phyloP scores from a whole-genome alignment of 1,140 invertebrate species.

The Ericerus pela region DNA sequence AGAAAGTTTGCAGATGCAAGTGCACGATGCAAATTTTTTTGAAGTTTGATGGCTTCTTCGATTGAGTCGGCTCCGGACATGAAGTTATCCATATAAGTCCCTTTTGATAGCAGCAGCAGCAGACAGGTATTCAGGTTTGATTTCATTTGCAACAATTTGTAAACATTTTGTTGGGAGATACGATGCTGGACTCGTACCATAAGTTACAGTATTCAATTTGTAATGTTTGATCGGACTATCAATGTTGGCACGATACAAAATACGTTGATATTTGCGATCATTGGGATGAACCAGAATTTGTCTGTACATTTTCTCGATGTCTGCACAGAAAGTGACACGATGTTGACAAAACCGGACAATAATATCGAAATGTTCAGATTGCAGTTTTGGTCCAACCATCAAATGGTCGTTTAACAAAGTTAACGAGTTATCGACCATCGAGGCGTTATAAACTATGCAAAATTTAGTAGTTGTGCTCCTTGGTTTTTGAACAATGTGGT shows the following conservation, averaged over 20 bases:
- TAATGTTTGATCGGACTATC: constrained; percentile 22
- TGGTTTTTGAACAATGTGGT: constrained; percentile 13
- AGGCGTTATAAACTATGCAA: constrained; percentile 30
- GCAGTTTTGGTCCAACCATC: constrained; percentile 20
- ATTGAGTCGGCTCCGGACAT: not conserved
- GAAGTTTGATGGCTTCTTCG: not conserved
- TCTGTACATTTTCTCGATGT: constrained; percentile 32
- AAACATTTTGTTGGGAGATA: constrained; percentile 28
- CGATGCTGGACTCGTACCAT: constrained; percentile 27
- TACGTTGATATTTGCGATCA: constrained; percentile 24
- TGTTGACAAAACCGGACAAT: constrained; percentile 26
- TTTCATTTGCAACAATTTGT: constrained; percentile 26
- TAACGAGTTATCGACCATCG: constrained; percentile 19
- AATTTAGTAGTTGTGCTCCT: constrained; percentile 20
- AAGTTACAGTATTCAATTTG: constrained; percentile 29
- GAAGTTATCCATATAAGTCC: constrained; percentile 35
- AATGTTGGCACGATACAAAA: constrained; percentile 23
- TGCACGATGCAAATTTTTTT: not conserved
- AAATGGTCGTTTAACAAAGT: constrained; percentile 28
- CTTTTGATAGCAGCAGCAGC: constrained; percentile 23
- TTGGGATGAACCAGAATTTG: constrained; percentile 25
- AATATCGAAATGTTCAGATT: constrained; percentile 25
- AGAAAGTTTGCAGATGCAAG: not conserved
- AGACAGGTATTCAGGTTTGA: no score
- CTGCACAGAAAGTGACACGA: constrained; percentile 25